Percentiles rank a stretch among this genome's conserved stretches.
phyloP scores from a whole-genome alignment of 1,140 invertebrate species.

The Drosophila neocordata region DNA sequence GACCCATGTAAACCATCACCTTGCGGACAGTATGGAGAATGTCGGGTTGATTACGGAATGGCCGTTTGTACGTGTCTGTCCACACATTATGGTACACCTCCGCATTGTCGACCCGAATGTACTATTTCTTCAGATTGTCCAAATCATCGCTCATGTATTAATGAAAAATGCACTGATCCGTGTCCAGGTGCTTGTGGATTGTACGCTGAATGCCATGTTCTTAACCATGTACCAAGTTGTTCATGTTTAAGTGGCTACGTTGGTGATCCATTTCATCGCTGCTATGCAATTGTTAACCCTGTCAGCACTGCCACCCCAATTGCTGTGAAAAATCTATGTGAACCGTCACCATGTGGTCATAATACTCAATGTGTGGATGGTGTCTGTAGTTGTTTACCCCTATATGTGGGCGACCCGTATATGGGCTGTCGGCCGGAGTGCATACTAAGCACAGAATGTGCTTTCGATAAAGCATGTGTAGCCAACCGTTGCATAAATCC shows the following conservation, averaged over 20 bases:
- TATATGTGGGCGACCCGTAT: slow-evolving; percentile 90
- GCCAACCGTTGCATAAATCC: slow-evolving; percentile 89
- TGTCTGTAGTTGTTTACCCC: slow-evolving; percentile 84
- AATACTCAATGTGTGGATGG: slow-evolving; percentile 88
- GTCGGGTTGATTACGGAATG: slow-evolving; percentile 84
- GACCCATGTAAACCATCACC: slow-evolving; percentile 89
- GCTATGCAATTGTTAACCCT: slow-evolving; percentile 79
- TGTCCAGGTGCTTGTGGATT: slow-evolving; percentile 91
- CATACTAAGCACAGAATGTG: slow-evolving; percentile 91
- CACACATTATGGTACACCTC: slow-evolving; percentile 88
- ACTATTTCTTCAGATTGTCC: slow-evolving; percentile 88
- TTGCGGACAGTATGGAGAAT: slow-evolving; percentile 87
- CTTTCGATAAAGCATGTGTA: slow-evolving; percentile 88
- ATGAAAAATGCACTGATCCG: slow-evolving; percentile 91
- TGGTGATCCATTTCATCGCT: slow-evolving; percentile 86
- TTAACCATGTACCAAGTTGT: slow-evolving; percentile 90
- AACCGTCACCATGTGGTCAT: slow-evolving; percentile 89
- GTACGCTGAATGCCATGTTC: slow-evolving; percentile 89
- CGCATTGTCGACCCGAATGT: slow-evolving; percentile 89
- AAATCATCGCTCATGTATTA: slow-evolving; percentile 88
- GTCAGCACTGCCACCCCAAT: slow-evolving; percentile 84
- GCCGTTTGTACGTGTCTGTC: slow-evolving; percentile 88
- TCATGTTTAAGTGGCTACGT: slow-evolving; percentile 87
- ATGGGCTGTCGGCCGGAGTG: slow-evolving; percentile 91
- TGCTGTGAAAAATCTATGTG: slow-evolving; percentile 88